Evolutionary conservation across 2,888 invertebrate species (phyloP).

Genomic region (Bhutanitis thaidina): DNA sequence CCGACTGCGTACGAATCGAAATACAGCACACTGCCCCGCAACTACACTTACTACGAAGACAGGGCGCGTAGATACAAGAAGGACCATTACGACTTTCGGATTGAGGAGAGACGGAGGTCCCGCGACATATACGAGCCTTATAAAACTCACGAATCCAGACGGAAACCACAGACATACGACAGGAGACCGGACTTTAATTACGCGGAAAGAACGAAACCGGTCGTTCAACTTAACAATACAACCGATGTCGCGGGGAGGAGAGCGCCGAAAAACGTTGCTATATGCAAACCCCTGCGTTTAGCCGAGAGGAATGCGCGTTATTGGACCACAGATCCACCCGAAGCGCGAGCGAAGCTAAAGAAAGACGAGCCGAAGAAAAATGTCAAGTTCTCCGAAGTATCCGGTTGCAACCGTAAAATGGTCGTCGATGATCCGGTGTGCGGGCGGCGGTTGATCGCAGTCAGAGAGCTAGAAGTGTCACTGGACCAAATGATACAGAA

Average conservation of each 20-base stretch:
- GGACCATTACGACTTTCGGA: constrained; percentile 71
- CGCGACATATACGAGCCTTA: constrained; percentile 53
- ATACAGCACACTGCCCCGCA: constrained; percentile 68
- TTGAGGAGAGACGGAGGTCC: constrained; percentile 48
- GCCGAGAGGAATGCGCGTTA: constrained; percentile 63
- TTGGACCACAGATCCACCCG: constrained; percentile 64
- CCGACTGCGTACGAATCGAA: constrained; percentile 61
- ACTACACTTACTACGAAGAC: constrained; percentile 60
- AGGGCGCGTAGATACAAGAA: constrained; percentile 55
- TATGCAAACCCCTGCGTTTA: constrained; percentile 65
- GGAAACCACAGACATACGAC: constrained; percentile 1
- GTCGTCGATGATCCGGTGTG: constrained; percentile 67
- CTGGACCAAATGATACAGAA: constrained; percentile 75
- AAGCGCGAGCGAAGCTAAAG: constrained; percentile 45
- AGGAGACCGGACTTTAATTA: constrained; percentile 25
- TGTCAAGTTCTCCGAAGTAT: constrained; percentile 75
- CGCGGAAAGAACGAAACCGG: constrained; percentile 20
- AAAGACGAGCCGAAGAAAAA: constrained; percentile 70
- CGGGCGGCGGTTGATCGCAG: constrained; percentile 67
- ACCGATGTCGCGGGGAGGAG: constrained; percentile 20
- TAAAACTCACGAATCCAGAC: constrained; percentile 28
- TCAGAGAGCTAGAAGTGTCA: constrained; percentile 70
- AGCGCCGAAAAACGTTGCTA: constrained; percentile 59
- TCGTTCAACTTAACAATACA: constrained; percentile 29
- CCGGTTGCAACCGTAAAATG: constrained; percentile 70